Percentiles rank a stretch among this genome's conserved stretches.
phyloP scores from a whole-genome alignment of 2,888 invertebrate genomes.

The Nebria salina region DNA sequence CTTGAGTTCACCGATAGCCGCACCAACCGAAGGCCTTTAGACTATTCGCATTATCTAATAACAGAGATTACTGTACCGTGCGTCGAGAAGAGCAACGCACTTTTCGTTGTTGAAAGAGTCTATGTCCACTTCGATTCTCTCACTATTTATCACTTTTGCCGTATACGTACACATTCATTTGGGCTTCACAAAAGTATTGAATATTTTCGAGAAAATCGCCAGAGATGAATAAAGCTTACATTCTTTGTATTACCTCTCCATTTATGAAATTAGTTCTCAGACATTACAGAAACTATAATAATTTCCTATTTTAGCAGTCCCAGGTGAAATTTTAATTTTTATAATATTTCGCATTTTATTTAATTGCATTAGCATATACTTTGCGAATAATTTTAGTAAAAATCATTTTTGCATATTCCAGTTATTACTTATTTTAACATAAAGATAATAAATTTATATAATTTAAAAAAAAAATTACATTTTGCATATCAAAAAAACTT shows the following conservation, averaged over 20 bases:
- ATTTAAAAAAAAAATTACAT: constrained; percentile 3
- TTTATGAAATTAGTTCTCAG: background rate
- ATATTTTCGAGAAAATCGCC: background rate
- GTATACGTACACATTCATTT: background rate
- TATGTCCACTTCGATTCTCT: background rate
- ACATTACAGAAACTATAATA: background rate
- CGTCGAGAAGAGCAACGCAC: background rate
- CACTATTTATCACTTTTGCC: background rate
- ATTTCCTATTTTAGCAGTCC: background rate
- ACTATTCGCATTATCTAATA: constrained; percentile 27
- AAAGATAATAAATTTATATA: background rate
- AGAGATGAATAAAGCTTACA: background rate
- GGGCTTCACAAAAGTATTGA: background rate
- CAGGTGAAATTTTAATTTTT: background rate
- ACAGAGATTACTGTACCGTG: constrained; percentile 18
- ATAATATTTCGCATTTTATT: too few relatives aligned
- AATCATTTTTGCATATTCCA: too few relatives aligned
- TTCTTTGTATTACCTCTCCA: background rate
- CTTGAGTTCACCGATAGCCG: background rate
- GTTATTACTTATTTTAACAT: too few relatives aligned
- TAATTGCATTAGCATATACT: too few relatives aligned
- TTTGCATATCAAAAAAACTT: constrained; percentile 9
- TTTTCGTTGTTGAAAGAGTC: background rate
- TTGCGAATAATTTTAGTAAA: too few relatives aligned
- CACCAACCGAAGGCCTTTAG: background rate